These are phyloP conservation scores for Luscinia megarhynchos DNA, from an alignment of 2,797 vertebrate genomes.

Conservation along the genomic window DNA sequence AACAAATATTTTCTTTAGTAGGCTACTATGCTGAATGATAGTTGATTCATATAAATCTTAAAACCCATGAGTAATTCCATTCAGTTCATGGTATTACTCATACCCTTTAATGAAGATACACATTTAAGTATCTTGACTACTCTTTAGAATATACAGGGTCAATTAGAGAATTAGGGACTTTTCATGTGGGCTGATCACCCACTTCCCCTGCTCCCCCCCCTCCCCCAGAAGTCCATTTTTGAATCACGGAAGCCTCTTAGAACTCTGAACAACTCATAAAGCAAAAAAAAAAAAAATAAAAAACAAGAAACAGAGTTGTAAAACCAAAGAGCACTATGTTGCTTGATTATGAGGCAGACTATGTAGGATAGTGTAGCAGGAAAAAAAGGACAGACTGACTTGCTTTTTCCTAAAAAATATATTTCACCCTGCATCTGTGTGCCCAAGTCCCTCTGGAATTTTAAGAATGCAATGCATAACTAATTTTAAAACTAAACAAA, in stretches of 20 bases:
- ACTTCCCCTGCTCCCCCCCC: neutral
- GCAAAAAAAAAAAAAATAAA: neutral
- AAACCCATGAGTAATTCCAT: conserved; percentile 32
- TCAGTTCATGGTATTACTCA: conserved; percentile 29
- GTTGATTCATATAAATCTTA: conserved; percentile 25
- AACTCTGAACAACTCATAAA: neutral
- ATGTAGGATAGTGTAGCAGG: neutral
- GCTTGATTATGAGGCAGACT: neutral
- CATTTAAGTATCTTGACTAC: neutral
- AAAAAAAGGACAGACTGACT: neutral
- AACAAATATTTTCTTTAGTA: neutral
- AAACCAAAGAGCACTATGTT: neutral
- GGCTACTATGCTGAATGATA: neutral
- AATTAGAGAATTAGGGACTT: conserved; percentile 39
- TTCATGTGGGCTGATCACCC: neutral
- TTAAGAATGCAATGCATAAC: conserved; percentile 44
- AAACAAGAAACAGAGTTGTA: neutral
- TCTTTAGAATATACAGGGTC: neutral
- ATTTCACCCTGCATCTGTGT: neutral
- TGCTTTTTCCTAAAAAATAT: conserved; percentile 18
- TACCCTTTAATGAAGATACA: neutral
- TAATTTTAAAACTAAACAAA: conserved; percentile 47
- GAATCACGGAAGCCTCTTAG: neutral
- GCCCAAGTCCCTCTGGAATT: conserved; percentile 8
- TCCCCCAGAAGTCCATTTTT: neutral